These are phyloP conservation scores for Palythoa grandiflora DNA, from an alignment of 92 coral and sea anemone genomes.

Conservation along the genomic window DNA sequence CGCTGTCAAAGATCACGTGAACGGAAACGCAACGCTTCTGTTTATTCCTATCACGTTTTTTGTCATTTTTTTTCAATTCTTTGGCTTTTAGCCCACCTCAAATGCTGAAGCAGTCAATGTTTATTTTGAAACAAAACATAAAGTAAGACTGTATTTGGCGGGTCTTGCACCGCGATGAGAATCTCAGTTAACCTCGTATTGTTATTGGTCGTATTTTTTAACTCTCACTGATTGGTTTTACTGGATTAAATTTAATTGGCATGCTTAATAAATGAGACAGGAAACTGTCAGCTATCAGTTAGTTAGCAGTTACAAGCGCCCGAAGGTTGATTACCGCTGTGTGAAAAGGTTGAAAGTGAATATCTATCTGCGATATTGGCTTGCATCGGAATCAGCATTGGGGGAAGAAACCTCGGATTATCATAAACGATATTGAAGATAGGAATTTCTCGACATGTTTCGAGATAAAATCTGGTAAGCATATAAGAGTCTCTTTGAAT, in stretches of 20 bases:
- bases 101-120: slow-evolving; percentile 14
- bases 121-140: neutral
- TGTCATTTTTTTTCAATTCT: neutral
- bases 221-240: slow-evolving; percentile 11
- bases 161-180: neutral
- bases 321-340: slow-evolving; percentile 1
- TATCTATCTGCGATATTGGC: slow-evolving; percentile 9
- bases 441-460: slow-evolving; percentile 27
- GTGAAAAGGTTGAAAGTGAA: slow-evolving; percentile 36
- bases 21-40: slow-evolving; percentile 37
- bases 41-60: slow-evolving; percentile 8
- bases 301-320: neutral
- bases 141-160: neutral
- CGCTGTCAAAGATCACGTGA: slow-evolving; percentile 23
- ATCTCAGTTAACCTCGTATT: neutral
- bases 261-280: slow-evolving; percentile 14
- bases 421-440: neutral
- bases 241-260: no score
- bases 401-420: neutral
- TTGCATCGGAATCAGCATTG: slow-evolving; percentile 19
- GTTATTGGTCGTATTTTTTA: slow-evolving; percentile 19
- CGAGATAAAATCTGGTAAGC: slow-evolving; percentile 40
- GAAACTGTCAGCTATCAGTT: slow-evolving; percentile 28
- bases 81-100: slow-evolving; percentile 11
- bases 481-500: neutral